Conservation (phyloP, 2,888 invertebrate species). For the Heteropelma amictum region DNA sequence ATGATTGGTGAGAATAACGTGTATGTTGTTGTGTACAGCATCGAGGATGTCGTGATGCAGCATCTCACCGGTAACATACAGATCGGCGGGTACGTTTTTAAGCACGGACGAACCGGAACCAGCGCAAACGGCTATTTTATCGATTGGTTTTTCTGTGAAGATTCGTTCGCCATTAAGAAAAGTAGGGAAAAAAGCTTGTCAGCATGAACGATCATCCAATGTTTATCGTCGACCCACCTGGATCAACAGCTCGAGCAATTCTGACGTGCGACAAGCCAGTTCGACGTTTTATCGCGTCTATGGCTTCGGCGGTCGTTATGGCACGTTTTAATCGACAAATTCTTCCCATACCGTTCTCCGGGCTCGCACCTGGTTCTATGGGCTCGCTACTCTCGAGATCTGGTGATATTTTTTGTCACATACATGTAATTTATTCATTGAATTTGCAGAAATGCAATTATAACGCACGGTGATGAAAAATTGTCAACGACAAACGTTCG, state of each 20-base stretch:
- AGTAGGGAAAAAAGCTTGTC: background rate
- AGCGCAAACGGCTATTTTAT: slow-evolving; percentile 90
- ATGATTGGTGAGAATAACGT: slow-evolving; percentile 94
- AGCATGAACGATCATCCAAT: background rate
- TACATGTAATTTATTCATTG: too few relatives aligned
- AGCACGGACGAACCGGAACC: slow-evolving; percentile 92
- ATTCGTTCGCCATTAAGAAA: too few relatives aligned
- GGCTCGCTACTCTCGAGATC: slow-evolving; percentile 67
- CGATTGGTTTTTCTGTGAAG: slow-evolving; percentile 80
- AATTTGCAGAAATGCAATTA: too few relatives aligned
- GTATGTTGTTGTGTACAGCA: slow-evolving; percentile 87
- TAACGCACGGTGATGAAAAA: too few relatives aligned
- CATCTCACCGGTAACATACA: slow-evolving; percentile 96
- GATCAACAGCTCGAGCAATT: slow-evolving; percentile 82
- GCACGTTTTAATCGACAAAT: slow-evolving; percentile 79
- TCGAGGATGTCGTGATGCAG: slow-evolving; percentile 95
- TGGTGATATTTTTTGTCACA: slow-evolving; percentile 41
- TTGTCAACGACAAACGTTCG: too few relatives aligned
- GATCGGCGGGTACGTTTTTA: slow-evolving; percentile 85
- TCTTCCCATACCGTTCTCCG: slow-evolving; percentile 81
- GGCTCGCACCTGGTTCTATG: slow-evolving; percentile 66
- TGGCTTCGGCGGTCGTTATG: slow-evolving; percentile 81
- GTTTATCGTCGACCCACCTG: slow-evolving; percentile 72
- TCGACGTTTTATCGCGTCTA: slow-evolving; percentile 84
- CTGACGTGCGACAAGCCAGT: slow-evolving; percentile 86